A percentile compares a stretch with the other conserved stretches of the same genome.
These are phyloP conservation scores for Chinchilla lanigera DNA, from an alignment of 2,113 vertebrate genomes.

Conservation along the genomic window DNA sequence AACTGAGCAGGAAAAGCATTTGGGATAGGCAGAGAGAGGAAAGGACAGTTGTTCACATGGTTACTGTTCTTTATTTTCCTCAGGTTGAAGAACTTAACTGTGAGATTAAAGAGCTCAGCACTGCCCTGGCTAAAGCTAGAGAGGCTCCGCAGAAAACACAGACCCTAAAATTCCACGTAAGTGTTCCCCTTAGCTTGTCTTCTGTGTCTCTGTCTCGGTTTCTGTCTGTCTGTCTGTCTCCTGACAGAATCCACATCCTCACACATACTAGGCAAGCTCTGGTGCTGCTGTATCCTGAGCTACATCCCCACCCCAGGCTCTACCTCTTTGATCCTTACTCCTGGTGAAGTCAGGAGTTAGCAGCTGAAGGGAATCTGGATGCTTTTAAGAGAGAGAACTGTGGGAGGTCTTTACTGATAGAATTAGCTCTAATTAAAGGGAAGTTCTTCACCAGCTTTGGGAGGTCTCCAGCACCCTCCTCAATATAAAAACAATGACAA, in stretches of 20 bases:
- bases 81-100: slow-evolving; percentile 92
- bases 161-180: slow-evolving; percentile 93
- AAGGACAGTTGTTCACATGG: not conserved
- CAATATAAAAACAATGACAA: not conserved
- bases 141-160: slow-evolving; percentile 86
- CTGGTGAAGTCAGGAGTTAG: not conserved
- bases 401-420: not conserved
- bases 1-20: not conserved
- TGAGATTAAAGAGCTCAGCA: slow-evolving; percentile 92
- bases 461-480: not conserved
- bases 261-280: not conserved
- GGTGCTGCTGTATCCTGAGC: not conserved
- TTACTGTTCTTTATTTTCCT: slow-evolving; percentile 53
- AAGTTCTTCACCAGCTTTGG: not conserved
- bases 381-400: not conserved
- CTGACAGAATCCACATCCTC: not conserved
- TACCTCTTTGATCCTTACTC: not conserved
- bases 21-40: not conserved
- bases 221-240: not conserved
- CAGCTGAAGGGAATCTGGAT: not conserved
- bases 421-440: not conserved
- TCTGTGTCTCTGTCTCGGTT: not conserved
- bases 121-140: slow-evolving; percentile 89
- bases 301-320: not conserved
- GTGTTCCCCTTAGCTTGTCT: not conserved